phyloP scores from a whole-genome alignment of 1,140 invertebrate species.

The Chlorops oryzae region DNA sequence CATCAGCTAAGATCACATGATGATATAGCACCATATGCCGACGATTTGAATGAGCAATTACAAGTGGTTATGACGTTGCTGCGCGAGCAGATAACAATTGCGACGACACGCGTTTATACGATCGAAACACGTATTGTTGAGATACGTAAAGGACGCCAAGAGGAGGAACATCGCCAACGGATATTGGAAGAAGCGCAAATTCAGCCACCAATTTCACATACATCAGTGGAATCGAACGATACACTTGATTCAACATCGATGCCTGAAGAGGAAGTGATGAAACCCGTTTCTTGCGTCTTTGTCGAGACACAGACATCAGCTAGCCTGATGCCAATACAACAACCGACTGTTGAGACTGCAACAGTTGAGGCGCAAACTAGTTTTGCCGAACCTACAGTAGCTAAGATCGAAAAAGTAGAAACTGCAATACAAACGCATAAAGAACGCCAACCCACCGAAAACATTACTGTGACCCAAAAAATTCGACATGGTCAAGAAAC shows the following conservation, averaged over 20 bases:
- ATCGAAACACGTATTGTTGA: conserved; percentile 44
- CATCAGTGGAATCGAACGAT: conserved; percentile 32
- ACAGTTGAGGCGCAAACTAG: conserved; percentile 59
- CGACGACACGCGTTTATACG: conserved; percentile 39
- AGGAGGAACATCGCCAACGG: conserved; percentile 31
- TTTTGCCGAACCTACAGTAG: conserved; percentile 40
- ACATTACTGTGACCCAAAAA: conserved; percentile 64
- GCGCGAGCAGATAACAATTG: conserved; percentile 39
- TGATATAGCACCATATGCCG: conserved; percentile 40
- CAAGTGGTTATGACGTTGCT: conserved; percentile 37
- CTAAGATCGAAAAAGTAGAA: conserved; percentile 35
- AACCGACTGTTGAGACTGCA: conserved; percentile 39
- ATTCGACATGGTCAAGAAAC: conserved; percentile 64
- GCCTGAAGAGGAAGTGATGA: conserved; percentile 41
- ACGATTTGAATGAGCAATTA: conserved; percentile 37
- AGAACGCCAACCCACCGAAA: conserved; percentile 53
- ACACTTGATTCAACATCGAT: conserved; percentile 38
- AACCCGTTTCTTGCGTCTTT: conserved; percentile 17
- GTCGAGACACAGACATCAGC: conserved; percentile 52
- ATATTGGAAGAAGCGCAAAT: conserved; percentile 31
- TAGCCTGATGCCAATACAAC: conserved; percentile 32
- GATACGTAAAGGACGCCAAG: conserved; percentile 30
- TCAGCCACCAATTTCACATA: conserved; percentile 22
- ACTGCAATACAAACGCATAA: conserved; percentile 38
- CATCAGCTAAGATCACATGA: conserved; percentile 35